Evolutionary conservation across 2,797 vertebrate genomes (phyloP).

Genomic region (Glossophaga mutica): DNA sequence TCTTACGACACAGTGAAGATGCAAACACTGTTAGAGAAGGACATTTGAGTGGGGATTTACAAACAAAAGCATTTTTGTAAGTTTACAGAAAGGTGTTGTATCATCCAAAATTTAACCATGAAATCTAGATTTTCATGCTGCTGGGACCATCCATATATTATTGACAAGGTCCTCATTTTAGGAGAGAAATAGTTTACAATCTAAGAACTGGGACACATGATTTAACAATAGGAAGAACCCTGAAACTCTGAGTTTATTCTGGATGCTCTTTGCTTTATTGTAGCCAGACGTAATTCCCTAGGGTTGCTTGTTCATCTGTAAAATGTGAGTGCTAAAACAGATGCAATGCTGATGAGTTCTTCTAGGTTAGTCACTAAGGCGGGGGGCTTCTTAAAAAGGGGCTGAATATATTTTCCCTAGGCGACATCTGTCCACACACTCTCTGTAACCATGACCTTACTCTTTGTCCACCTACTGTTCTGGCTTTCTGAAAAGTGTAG

Average conservation of each 20-base stretch:
- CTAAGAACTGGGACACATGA: background rate
- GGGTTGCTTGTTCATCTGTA: background rate
- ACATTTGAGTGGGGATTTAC: background rate
- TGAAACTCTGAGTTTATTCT: slow-evolving; percentile 22
- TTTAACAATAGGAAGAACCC: background rate
- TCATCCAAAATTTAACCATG: background rate
- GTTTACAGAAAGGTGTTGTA: slow-evolving; percentile 10
- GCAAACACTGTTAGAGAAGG: background rate
- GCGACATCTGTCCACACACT: background rate
- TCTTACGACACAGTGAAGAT: background rate
- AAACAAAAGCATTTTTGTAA: slow-evolving; percentile 11
- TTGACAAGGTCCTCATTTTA: background rate
- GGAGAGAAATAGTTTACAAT: background rate
- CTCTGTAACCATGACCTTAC: background rate
- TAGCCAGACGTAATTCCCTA: background rate
- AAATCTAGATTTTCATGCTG: background rate
- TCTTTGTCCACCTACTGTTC: background rate
- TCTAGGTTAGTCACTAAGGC: background rate
- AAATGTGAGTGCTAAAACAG: background rate
- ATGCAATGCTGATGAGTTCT: background rate
- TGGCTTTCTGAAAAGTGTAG: background rate
- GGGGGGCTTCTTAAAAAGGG: background rate
- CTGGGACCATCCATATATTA: background rate
- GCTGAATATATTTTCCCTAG: background rate
- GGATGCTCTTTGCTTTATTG: background rate